Conservation (phyloP, 2,113 vertebrate species). For the Nesospiza acunhae region DNA sequence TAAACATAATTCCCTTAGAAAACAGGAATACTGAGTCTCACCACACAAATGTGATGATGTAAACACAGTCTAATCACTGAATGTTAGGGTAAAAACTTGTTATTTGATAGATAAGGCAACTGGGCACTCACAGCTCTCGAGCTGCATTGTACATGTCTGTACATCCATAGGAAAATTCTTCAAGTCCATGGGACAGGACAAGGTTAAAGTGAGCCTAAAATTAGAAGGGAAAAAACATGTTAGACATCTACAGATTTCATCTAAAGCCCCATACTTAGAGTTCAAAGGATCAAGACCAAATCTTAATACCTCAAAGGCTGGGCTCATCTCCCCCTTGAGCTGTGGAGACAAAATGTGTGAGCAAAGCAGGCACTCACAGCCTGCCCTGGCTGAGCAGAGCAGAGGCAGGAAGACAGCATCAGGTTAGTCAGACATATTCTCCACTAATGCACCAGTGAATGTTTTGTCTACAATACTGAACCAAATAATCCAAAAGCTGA, state of each 20-base stretch:
- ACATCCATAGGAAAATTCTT: slow-evolving; percentile 99
- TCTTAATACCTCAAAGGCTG: background rate
- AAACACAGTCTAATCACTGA: background rate
- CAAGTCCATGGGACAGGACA: slow-evolving; percentile 98
- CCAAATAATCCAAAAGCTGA: background rate
- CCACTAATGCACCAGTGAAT: background rate
- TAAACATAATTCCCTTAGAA: background rate
- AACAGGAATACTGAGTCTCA: background rate
- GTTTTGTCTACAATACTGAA: background rate
- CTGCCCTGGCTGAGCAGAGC: background rate
- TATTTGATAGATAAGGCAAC: background rate
- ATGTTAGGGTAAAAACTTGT: background rate
- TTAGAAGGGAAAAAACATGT: background rate
- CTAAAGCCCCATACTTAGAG: background rate
- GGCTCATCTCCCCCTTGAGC: background rate
- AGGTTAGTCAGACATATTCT: background rate
- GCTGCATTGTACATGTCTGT: slow-evolving; percentile 97
- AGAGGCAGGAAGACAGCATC: background rate
- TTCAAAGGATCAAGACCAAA: background rate
- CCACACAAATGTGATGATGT: background rate
- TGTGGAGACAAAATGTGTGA: background rate
- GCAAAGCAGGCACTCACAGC: fast-evolving
- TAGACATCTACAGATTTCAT: background rate
- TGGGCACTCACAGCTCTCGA: slow-evolving; percentile 92
- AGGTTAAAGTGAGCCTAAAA: slow-evolving; percentile 90